A percentile compares a stretch with the other conserved stretches of the same genome.
Conservation (phyloP, 2,888 invertebrate species). For the Sarcophaga subvicina region DNA sequence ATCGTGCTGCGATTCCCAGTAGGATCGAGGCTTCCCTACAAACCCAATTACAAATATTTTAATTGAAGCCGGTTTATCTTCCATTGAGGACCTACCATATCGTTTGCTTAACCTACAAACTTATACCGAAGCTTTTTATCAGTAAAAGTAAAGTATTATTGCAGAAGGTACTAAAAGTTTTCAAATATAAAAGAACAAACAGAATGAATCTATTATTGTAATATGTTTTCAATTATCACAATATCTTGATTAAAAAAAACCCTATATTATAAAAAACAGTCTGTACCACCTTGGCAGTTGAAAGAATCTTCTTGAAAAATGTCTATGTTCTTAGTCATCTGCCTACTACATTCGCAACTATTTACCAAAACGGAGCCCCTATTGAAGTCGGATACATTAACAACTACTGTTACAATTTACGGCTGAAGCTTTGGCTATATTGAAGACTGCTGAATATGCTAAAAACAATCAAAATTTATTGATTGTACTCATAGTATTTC, state of each 20-base stretch:
- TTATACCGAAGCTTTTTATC: neutral
- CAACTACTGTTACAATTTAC: no score
- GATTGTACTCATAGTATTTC: neutral
- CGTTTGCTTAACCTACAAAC: neutral
- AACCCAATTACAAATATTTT: no score
- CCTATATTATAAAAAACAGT: neutral
- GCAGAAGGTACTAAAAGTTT: no score
- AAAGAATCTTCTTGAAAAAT: neutral
- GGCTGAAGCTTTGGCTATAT: no score
- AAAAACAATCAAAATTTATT: neutral
- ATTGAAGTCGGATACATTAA: no score
- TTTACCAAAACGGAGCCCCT: no score
- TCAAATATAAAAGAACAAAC: no score
- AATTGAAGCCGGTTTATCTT: neutral
- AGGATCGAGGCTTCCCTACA: no score
- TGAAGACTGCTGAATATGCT: neutral
- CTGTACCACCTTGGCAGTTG: neutral
- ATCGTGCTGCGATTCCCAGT: no score
- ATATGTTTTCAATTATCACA: neutral
- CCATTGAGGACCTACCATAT: neutral
- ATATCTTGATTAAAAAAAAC: no score
- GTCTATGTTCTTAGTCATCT: neutral
- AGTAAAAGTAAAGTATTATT: no score
- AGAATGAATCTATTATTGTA: no score
- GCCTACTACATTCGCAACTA: neutral